Base-by-base conservation (phyloP, 2,888 invertebrate species). In the Ennomos fuscantarius region DNA sequence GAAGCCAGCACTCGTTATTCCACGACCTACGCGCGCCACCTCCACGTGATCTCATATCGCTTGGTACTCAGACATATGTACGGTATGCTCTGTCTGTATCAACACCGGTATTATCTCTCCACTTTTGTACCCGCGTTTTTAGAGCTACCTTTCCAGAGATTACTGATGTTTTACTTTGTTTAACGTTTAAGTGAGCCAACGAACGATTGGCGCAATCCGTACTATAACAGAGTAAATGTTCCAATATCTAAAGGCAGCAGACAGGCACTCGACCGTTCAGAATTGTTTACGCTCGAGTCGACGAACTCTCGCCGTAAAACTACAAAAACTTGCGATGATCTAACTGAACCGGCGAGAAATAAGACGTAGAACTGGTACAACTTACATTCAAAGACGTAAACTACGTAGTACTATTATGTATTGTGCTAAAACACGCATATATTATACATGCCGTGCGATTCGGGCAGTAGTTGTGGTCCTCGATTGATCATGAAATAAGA, bases 1-100 rank as follows among this genome's bases (percentile, higher is more conserved):
- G 60, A 51, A 48, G 54, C 54, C 42, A 35, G 15, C 48, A 62
- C 60, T 63, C 46, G 46, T 66, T 52, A 65, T 65, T 49, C 49
- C 60, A 40, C 61, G 58, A 58, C 58, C 53, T 64, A n/a, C n/a
- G n/a, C n/a, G 47, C 46, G 61, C 42, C 55, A 63, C 52, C 63
- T 63, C 56, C 55, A 62, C 55, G 54, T 58, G 49, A 63, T 61
- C 54, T 61, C 62, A 72, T 66, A 69, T 68, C 68, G 50, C 58
- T 54, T 62, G 51, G 57, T 66, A 67, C 52, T 8, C 36, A 24
- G 8, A 0, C 8, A 13, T 31, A 8, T 13, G 32, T 15, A 9
- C 34, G 10, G 8, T 10, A 43, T 33, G 24, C 24, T 24, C 24
- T 24, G 24, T 24, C 3, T 3, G 3, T 2, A 1, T 2, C 37